These are phyloP conservation scores for Chaetodon trifasciatus DNA, from an alignment of 2,797 vertebrate species.

Conservation along the genomic window DNA sequence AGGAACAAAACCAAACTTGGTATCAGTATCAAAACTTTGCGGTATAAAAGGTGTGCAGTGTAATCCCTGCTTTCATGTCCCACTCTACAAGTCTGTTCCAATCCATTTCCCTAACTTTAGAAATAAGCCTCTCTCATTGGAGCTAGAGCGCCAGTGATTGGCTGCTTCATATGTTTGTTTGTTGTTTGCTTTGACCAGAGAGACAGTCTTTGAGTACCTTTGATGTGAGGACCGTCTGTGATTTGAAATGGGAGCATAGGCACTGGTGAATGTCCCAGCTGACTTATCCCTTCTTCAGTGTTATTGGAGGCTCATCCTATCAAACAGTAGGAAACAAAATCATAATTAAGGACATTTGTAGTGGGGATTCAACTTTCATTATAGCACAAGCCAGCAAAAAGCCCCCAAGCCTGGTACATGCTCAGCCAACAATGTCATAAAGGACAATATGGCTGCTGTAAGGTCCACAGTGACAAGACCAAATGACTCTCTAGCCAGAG, in stretches of 20 bases:
- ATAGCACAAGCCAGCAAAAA: slow-evolving; percentile 71
- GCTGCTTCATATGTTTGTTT: slow-evolving; percentile 77
- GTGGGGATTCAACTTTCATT: slow-evolving; percentile 82
- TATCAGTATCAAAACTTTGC: slow-evolving; percentile 57
- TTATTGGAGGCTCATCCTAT: slow-evolving; percentile 80
- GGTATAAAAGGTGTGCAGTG: slow-evolving; percentile 57
- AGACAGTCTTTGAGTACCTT: slow-evolving; percentile 77
- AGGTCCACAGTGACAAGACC: slow-evolving; percentile 74
- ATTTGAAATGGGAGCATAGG: slow-evolving; percentile 80
- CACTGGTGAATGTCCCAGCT: slow-evolving; percentile 66
- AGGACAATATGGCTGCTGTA: slow-evolving; percentile 81
- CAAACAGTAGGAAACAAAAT: slow-evolving; percentile 79
- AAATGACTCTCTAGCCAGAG: slow-evolving; percentile 80
- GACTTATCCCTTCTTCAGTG: slow-evolving; percentile 59
- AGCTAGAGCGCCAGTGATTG: slow-evolving; percentile 64
- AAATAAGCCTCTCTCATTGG: slow-evolving; percentile 70
- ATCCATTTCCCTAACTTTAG: slow-evolving; percentile 68
- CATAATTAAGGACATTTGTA: slow-evolving; percentile 83
- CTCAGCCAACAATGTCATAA: slow-evolving; percentile 79
- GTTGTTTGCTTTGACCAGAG: slow-evolving; percentile 78
- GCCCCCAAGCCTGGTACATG: slow-evolving; percentile 68
- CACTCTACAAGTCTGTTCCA: slow-evolving; percentile 47
- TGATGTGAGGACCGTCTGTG: slow-evolving; percentile 81
- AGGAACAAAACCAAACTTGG: slow-evolving; percentile 37
- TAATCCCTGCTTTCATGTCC: slow-evolving; percentile 60